Conservation (phyloP, 2,797 vertebrate species). For the Luscinia luscinia region DNA sequence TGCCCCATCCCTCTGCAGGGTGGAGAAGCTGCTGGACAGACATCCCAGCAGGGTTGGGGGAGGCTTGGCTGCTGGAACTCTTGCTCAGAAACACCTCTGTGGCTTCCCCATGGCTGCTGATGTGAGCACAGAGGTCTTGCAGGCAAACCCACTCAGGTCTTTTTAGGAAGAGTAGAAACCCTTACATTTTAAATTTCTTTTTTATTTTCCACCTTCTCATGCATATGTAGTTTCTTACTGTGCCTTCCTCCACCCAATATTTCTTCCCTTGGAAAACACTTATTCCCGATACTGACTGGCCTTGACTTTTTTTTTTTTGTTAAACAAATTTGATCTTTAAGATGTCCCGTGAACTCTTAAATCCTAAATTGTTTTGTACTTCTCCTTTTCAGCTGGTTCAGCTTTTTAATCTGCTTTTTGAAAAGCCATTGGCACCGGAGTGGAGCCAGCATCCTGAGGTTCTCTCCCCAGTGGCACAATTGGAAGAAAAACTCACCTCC, state of each 20-base stretch:
- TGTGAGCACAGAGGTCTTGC: not conserved
- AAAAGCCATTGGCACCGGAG: not conserved
- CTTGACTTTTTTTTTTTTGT: not conserved
- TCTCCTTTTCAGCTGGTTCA: not conserved
- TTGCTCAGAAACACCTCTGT: not conserved
- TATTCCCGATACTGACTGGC: not conserved
- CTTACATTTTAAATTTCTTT: not conserved
- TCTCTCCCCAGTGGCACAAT: not conserved
- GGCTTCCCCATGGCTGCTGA: not conserved
- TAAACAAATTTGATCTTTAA: not conserved
- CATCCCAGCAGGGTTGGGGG: not conserved
- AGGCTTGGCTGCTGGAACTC: not conserved
- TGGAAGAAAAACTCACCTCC: not conserved
- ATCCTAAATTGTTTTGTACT: not conserved
- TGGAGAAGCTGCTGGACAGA: not conserved
- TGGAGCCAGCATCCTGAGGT: not conserved
- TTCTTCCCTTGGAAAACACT: not conserved
- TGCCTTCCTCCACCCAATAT: not conserved
- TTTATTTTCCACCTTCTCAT: not conserved
- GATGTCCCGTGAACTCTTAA: not conserved
- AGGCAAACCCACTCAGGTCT: not conserved
- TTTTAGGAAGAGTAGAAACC: not conserved
- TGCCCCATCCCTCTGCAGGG: not conserved
- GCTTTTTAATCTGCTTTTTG: not conserved
- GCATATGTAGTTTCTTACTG: rapidly evolving